These are phyloP conservation scores for Meloidogyne hapla DNA, from an alignment of 1,140 invertebrate genomes.

Conservation along the genomic window DNA sequence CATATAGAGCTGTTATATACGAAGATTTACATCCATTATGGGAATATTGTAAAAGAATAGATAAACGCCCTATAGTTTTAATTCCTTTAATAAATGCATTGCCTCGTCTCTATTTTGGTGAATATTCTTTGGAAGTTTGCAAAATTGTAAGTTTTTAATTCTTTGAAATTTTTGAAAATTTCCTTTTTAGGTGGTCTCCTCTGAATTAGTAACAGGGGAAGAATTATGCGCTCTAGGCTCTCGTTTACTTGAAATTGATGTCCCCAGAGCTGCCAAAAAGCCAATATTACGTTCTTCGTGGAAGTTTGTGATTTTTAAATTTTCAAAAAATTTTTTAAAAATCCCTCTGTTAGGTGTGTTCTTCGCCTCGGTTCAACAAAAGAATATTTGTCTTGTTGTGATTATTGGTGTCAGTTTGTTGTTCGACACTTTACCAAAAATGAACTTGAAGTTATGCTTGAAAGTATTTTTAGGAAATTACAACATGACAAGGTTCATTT, in stretches of 20 bases:
- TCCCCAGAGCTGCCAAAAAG: conserved; percentile 30
- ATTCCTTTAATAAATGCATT: conserved; percentile 39
- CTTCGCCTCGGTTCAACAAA: conserved; percentile 25
- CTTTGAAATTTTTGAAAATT: not conserved
- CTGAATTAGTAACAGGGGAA: conserved; percentile 41
- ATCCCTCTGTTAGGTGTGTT: conserved; percentile 41
- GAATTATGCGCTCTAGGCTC: conserved; percentile 38
- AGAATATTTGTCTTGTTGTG: conserved; percentile 35
- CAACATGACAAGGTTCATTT: conserved; percentile 29
- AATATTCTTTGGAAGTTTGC: conserved; percentile 48
- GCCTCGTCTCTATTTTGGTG: conserved; percentile 45
- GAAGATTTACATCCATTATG: conserved; percentile 48
- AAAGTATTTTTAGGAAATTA: conserved; percentile 34
- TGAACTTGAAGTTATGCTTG: conserved; percentile 44
- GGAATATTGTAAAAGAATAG: conserved; percentile 48
- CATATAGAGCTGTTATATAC: conserved; percentile 46
- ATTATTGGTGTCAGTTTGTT: conserved; percentile 51
- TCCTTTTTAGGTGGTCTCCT: conserved; percentile 29
- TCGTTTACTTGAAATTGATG: conserved; percentile 32
- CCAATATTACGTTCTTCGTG: conserved; percentile 26
- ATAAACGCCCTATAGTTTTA: conserved; percentile 42
- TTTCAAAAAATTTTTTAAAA: not conserved
- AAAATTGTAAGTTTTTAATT: conserved; percentile 35
- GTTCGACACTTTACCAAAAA: conserved; percentile 40
- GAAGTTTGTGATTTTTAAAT: not conserved